A percentile compares a stretch with the other conserved stretches of the same genome.
phyloP scores from a whole-genome alignment of 2,888 invertebrate species.

The Eilema griseolum region DNA sequence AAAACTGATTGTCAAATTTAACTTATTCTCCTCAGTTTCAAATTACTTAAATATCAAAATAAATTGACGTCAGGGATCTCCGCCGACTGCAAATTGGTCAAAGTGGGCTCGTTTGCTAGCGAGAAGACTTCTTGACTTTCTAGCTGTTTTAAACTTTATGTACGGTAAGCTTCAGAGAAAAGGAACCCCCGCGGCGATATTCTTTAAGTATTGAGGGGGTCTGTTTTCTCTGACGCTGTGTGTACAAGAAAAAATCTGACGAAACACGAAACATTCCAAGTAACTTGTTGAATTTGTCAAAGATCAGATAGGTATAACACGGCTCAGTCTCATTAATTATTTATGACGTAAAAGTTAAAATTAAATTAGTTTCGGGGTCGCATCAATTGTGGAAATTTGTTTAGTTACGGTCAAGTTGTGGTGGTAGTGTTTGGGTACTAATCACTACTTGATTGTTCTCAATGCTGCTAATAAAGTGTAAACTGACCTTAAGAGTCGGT shows the following conservation, averaged over 20 bases:
- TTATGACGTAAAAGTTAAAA: conserved; percentile 40
- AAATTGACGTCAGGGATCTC: background rate
- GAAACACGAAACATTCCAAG: conserved; percentile 29
- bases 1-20: background rate
- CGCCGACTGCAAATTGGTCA: background rate
- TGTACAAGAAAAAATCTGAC: conserved; percentile 40
- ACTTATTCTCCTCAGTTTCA: background rate
- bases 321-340: conserved; percentile 30
- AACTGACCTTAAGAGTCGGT: too few species aligned
- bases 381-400: conserved; percentile 20
- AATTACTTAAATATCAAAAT: background rate
- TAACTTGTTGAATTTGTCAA: conserved; percentile 33
- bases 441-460: background rate
- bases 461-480: too few species aligned
- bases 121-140: background rate
- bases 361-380: conserved; percentile 35
- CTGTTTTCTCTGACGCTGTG: too few species aligned
- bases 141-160: conserved; percentile 12
- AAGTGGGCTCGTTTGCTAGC: background rate
- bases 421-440: background rate
- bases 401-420: conserved; percentile 3
- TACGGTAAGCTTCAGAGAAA: too few species aligned
- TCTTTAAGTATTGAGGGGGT: too few species aligned
- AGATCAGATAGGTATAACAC: conserved; percentile 16
- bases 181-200: too few species aligned